Percentiles rank a stretch among this genome's conserved stretches.
These are phyloP conservation scores for Tyrophagus putrescentiae DNA, from an alignment of 1,140 invertebrate species.

Conservation along the genomic window DNA sequence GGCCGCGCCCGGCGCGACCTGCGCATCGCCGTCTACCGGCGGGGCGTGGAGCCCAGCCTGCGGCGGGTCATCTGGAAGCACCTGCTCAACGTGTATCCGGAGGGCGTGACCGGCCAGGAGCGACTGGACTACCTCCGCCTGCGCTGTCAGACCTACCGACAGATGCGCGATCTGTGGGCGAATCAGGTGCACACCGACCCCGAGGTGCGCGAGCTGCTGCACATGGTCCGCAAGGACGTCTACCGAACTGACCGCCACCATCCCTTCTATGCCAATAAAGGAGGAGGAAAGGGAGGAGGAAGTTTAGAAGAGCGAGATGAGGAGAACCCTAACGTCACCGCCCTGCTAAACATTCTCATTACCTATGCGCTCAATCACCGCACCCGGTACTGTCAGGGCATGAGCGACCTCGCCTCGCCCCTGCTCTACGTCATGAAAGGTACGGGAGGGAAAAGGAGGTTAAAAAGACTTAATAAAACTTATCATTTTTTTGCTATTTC, in stretches of 20 bases:
- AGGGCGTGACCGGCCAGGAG: constrained; percentile 71
- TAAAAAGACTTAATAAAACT: not conserved
- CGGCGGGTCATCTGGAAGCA: constrained; percentile 79
- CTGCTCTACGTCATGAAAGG: constrained; percentile 74
- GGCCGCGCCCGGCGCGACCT: constrained; percentile 65
- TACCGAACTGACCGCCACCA: constrained; percentile 85
- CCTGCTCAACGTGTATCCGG: constrained; percentile 84
- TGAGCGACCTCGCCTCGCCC: constrained; percentile 90
- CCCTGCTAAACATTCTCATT: constrained; percentile 84
- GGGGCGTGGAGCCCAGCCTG: constrained; percentile 36
- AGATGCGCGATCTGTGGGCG: constrained; percentile 64
- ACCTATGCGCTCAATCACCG: constrained; percentile 89
- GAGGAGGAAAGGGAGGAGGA: too few relatives aligned
- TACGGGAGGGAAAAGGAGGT: not conserved
- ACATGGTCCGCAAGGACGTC: constrained; percentile 92
- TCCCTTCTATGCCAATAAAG: constrained; percentile 79
- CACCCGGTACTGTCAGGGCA: constrained; percentile 91
- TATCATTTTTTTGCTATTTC: not conserved
- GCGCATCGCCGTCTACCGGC: constrained; percentile 61
- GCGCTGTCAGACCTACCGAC: constrained; percentile 73
- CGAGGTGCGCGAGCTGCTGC: constrained; percentile 63
- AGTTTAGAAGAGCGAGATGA: constrained; percentile 5
- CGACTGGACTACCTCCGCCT: constrained; percentile 86
- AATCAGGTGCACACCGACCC: constrained; percentile 29
- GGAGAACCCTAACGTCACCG: constrained; percentile 72